Evolutionary conservation across 2,888 invertebrate genomes (phyloP), one percentile per base, ranked within the genome.

Genomic region (Caradrina clavipalpis): DNA sequence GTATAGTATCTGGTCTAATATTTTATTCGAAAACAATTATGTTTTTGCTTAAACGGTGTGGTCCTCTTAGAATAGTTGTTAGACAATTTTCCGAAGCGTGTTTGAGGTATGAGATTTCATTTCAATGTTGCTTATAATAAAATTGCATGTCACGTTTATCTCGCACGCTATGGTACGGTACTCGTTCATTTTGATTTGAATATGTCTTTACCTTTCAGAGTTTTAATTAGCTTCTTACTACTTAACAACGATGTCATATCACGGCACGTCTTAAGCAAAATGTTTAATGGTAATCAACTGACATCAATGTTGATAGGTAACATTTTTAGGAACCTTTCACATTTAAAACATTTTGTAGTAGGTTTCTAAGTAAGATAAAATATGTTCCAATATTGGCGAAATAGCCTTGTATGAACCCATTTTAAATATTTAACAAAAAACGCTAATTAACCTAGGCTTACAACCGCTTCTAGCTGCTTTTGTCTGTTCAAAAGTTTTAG

Each of bases 61-160:
- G n/a, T 50, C 58, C 71, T 13, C 2, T 74, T 1, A 57, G 15
- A 59, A 50, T 31, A 67, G 35, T 67, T 19, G 62, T 69, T 61
- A 86, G 80, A 53, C 69, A 78, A 51, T 89, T 90, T 84, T 86
- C 82, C 62, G 77, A 84, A 17, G 76, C 87, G 45, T 87, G 87
- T 81, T 66, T 88, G 65, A 87, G 93, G 93, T 93, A 89, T 73
- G 86, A 68, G 22, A 64, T 51, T 35, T 42, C 2, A 50, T 17
- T 26, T 35, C 42, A n/a, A 61, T 45, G 67, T 49, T 17, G 61
- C 21, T 74, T 69, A 59, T 6, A 39, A 39, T 39, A 15, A 45
- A 56, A 61, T 56, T 53, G 55, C 78, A 49, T 58, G 61, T 61
- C 58, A 55, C 56, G 50, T 47, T 39, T 15, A 11, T 4, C 31